Conservation (phyloP, 1,140 invertebrate genomes). For the Drosophila pandora region DNA sequence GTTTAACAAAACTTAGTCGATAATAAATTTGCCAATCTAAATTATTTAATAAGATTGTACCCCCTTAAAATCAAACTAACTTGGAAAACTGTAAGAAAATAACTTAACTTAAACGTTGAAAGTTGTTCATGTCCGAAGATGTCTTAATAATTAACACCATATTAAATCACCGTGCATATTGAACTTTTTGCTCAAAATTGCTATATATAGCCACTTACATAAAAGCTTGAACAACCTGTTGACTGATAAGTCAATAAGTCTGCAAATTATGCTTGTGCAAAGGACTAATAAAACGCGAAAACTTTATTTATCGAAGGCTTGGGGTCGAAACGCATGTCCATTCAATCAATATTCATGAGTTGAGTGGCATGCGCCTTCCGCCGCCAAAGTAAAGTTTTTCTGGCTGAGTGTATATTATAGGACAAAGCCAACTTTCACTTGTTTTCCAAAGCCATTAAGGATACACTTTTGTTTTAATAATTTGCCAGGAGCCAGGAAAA, state of each 20-base stretch:
- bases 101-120: background rate
- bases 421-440: slow-evolving; percentile 4
- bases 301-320: slow-evolving; percentile 9
- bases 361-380: slow-evolving; percentile 8
- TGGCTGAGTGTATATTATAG: background rate
- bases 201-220: background rate
- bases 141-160: background rate
- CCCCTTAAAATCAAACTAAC: too few relatives aligned
- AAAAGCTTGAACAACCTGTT: slow-evolving; percentile 1
- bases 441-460: background rate
- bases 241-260: slow-evolving; percentile 2
- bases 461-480: slow-evolving; percentile 6
- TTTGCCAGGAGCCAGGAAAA: background rate
- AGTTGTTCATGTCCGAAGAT: background rate
- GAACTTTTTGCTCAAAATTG: background rate
- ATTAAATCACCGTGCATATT: background rate
- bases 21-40: too few relatives aligned
- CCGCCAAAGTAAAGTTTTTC: background rate
- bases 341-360: slow-evolving; percentile 20
- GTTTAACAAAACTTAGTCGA: too few relatives aligned
- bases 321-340: slow-evolving; percentile 2
- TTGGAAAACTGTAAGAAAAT: too few relatives aligned
- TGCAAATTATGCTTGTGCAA: slow-evolving; percentile 6
- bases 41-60: too few relatives aligned
- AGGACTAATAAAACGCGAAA: slow-evolving; percentile 6